Evolutionary conservation across 2,113 vertebrate genomes (phyloP).

Genomic region (Ageneiosus marmoratus): DNA sequence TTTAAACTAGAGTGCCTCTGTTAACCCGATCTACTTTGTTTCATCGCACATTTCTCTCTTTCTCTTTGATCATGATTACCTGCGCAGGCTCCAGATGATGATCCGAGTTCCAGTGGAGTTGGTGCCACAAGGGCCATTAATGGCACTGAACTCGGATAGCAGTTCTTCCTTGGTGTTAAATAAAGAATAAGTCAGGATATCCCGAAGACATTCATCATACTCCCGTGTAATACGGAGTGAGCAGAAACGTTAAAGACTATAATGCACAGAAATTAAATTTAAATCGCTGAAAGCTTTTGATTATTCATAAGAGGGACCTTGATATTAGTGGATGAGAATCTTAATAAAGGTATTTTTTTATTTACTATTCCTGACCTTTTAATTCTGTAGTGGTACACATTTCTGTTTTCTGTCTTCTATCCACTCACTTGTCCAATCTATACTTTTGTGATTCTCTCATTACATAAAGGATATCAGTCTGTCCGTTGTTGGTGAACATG

Average conservation of each 20-base stretch:
- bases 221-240: conserved; percentile 71
- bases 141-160: conserved; percentile 78
- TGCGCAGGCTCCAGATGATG: conserved; percentile 94
- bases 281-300: neutral
- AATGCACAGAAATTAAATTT: neutral
- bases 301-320: neutral
- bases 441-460: neutral
- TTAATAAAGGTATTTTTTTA: neutral
- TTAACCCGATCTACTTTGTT: neutral
- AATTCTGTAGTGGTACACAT: neutral
- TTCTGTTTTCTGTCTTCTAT: neutral
- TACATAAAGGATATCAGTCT: conserved; percentile 49
- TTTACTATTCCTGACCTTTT: neutral
- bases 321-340: neutral
- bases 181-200: conserved; percentile 83
- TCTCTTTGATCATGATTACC: conserved; percentile 65
- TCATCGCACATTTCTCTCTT: neutral
- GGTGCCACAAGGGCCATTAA: conserved; percentile 58
- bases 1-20: neutral
- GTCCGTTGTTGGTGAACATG: conserved; percentile 56
- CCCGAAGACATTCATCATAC: conserved; percentile 79
- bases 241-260: conserved; percentile 71
- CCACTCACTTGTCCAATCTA: neutral
- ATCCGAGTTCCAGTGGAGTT: conserved; percentile 86
- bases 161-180: conserved; percentile 80